Percentiles rank a stretch among this genome's conserved stretches.
Evolutionary conservation across 2,797 vertebrate genomes (phyloP).

Genomic region (Chaenodraco wilsoni): DNA sequence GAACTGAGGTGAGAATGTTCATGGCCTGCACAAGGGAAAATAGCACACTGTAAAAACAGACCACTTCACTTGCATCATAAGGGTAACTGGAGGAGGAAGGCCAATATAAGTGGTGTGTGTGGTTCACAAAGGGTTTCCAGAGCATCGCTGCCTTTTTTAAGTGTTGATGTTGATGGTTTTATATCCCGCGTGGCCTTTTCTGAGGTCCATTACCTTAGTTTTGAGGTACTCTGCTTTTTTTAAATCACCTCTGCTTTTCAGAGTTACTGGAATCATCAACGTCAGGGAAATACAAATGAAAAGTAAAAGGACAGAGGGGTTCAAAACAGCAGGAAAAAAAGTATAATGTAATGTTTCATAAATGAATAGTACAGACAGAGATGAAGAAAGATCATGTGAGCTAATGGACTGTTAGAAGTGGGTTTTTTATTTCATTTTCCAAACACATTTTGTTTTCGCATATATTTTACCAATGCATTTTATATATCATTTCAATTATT

Average conservation of each 20-base stretch:
- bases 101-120: not conserved
- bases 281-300: not conserved
- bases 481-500: too few species aligned
- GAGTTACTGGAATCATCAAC: not conserved
- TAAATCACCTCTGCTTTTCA: slow-evolving; percentile 9
- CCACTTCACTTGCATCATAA: not conserved
- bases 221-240: not conserved
- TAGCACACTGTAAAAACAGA: not conserved
- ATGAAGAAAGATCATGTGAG: not conserved
- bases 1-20: slow-evolving; percentile 97
- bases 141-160: not conserved
- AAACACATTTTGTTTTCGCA: too few species aligned
- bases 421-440: not conserved
- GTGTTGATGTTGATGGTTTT: slow-evolving; percentile 2
- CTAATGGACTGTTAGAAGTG: not conserved
- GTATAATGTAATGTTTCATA: too few species aligned
- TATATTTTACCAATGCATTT: too few species aligned
- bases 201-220: not conserved
- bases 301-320: not conserved
- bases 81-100: not conserved
- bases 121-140: not conserved
- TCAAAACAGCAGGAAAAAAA: not conserved
- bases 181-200: slow-evolving; percentile 1
- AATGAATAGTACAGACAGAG: not conserved
- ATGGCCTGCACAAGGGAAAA: slow-evolving; percentile 86